Base-by-base conservation (phyloP, 1,140 invertebrate species). In the Gerris buenoi region DNA sequence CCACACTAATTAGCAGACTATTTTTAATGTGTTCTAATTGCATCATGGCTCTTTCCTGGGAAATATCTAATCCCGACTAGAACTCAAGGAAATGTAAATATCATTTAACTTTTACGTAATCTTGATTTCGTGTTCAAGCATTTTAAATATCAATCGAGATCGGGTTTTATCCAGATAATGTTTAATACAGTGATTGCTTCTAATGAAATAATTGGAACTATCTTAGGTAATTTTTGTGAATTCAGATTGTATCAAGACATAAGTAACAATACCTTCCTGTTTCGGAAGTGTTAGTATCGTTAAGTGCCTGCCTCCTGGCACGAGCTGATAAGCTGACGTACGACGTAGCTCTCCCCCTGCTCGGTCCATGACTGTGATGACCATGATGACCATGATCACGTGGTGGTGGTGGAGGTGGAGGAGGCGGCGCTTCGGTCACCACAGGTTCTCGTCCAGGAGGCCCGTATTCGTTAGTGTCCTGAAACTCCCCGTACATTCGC, bases 401-500 rank as follows among this genome's bases (percentile, higher is more conserved):
- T 46, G 46, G 27, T 18, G 56, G 57, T 5, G 64, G 65, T 67
- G 67, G 33, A 22, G 46, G 65, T 22, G 68, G 68, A 2, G 68
- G 28, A 56, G 46, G 57, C 25, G 22, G 46, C 46, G 66, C 14
- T 63, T 69, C 33, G n/a, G 60, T 64, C 65, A 69, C 65, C 74
- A 73, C 71, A 1, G 73, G 70, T 60, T 77, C 81, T 27, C 80
- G 79, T 5, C 78, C 77, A 5, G 79, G 74, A 5, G 79, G 77
- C 14, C 79, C 81, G 57, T 81, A 80, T 65, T 81, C 80, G 65
- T 81, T 77, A 57, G 70, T 75, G 79, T 85, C 84, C 70, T 85
- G 83, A 73, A 93, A 93, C 69, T 91, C 88, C 1, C 91, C 91
- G 71, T 93, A 94, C 92, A 95, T 95, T 66, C 92, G 80, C 73